Conservation (phyloP, 2,113 vertebrate genomes). For the Pagrus major region DNA sequence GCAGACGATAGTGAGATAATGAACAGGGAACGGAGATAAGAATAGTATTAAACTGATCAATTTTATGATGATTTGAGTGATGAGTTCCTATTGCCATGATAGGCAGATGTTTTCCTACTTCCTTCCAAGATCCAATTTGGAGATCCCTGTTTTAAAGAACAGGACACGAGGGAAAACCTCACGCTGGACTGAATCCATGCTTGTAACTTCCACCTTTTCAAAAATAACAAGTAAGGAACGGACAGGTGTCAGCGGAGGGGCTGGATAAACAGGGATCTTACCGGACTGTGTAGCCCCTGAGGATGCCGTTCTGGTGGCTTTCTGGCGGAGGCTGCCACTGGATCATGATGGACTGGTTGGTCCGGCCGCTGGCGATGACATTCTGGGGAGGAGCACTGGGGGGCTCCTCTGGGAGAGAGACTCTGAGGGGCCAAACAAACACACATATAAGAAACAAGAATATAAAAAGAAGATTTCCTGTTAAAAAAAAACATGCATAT, state of each 20-base stretch:
- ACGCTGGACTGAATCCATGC: background rate
- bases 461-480: background rate
- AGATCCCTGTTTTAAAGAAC: too few relatives aligned
- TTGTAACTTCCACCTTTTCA: background rate
- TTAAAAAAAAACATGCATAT: background rate
- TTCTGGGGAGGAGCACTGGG: slow-evolving; percentile 95
- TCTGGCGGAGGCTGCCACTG: slow-evolving; percentile 97
- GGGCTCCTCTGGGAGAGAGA: slow-evolving; percentile 95
- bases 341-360: slow-evolving; percentile 99
- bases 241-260: background rate
- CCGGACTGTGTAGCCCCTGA: slow-evolving; percentile 94
- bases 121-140: too few relatives aligned
- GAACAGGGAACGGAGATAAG: background rate
- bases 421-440: slow-evolving; percentile 76
- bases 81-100: background rate
- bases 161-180: background rate
- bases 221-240: background rate
- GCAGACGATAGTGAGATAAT: background rate
- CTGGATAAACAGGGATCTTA: slow-evolving; percentile 55
- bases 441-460: background rate
- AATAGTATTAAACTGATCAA: background rate
- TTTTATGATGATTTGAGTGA: background rate
- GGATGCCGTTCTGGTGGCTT: slow-evolving; percentile 95
- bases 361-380: slow-evolving; percentile 95
- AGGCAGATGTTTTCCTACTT: background rate